Conservation (phyloP, 2,797 vertebrate genomes). For the Pitangus sulphuratus region DNA sequence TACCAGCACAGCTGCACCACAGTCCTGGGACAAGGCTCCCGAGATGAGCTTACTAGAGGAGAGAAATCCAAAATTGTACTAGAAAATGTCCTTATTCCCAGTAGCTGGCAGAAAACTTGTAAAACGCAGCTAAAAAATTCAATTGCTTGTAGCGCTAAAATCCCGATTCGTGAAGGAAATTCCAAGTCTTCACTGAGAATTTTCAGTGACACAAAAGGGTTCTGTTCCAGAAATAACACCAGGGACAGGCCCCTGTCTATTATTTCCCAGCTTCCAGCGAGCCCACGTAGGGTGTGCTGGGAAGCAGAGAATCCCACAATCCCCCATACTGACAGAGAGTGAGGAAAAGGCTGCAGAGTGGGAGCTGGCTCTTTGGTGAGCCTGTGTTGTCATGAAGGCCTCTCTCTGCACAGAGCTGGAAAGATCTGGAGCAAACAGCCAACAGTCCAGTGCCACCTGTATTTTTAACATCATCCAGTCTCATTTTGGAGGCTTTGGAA, state of each 20-base stretch:
- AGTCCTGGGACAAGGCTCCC: not conserved
- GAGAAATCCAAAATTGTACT: not conserved
- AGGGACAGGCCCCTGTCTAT: not conserved
- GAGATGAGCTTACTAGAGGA: not conserved
- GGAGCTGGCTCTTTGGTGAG: not conserved
- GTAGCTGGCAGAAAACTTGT: not conserved
- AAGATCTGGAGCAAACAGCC: not conserved
- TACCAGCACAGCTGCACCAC: not conserved
- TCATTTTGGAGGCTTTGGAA: not conserved
- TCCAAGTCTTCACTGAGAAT: not conserved
- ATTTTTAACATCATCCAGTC: too few species aligned
- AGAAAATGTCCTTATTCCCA: not conserved
- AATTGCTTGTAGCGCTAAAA: not conserved
- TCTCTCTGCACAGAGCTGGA: not conserved
- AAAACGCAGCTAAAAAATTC: not conserved
- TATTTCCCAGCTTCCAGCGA: not conserved
- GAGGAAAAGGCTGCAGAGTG: not conserved
- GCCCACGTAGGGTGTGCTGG: not conserved
- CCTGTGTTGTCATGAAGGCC: not conserved
- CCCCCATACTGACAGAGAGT: not conserved
- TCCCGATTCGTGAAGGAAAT: not conserved
- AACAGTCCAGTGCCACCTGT: fast-evolving
- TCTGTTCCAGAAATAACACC: not conserved
- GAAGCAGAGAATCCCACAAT: not conserved
- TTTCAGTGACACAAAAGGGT: not conserved